phyloP scores from a whole-genome alignment of 2,797 vertebrate species.

The Acanthurus tractus region DNA sequence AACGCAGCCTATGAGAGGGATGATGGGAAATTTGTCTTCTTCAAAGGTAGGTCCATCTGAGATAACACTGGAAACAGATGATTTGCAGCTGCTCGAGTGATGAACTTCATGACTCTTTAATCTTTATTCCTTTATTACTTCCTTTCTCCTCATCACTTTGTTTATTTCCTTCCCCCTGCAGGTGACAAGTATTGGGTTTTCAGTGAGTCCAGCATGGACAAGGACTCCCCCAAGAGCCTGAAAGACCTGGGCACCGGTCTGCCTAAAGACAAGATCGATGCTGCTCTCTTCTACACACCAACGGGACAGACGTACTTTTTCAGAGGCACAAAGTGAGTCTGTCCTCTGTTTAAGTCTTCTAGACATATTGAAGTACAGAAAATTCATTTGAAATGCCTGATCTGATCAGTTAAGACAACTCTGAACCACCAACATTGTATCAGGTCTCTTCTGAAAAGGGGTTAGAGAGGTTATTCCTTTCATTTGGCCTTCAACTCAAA shows the following conservation, averaged over 20 bases:
- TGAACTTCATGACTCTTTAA: slow-evolving; percentile 1
- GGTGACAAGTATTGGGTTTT: slow-evolving; percentile 94
- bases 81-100: slow-evolving; percentile 4
- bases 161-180: slow-evolving; percentile 52
- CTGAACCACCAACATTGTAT: not conserved
- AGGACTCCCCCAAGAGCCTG: slow-evolving; percentile 90
- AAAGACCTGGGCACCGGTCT: slow-evolving; percentile 89
- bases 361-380: not conserved
- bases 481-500: not conserved
- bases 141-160: not conserved
- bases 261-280: slow-evolving; percentile 90
- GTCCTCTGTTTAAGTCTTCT: not conserved
- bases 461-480: not conserved
- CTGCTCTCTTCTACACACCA: slow-evolving; percentile 91
- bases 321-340: slow-evolving; percentile 90
- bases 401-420: not conserved
- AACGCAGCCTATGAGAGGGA: slow-evolving; percentile 92
- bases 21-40: slow-evolving; percentile 94
- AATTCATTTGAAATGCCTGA: not conserved
- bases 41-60: slow-evolving; percentile 87
- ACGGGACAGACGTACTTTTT: slow-evolving; percentile 95
- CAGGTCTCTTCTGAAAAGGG: not conserved
- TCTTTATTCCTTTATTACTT: not conserved
- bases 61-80: not conserved
- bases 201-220: slow-evolving; percentile 90